Evolutionary conservation across 2,888 invertebrate species (phyloP), one percentile per base, ranked within the genome.

Genomic region (Bimastos eiseni): DNA sequence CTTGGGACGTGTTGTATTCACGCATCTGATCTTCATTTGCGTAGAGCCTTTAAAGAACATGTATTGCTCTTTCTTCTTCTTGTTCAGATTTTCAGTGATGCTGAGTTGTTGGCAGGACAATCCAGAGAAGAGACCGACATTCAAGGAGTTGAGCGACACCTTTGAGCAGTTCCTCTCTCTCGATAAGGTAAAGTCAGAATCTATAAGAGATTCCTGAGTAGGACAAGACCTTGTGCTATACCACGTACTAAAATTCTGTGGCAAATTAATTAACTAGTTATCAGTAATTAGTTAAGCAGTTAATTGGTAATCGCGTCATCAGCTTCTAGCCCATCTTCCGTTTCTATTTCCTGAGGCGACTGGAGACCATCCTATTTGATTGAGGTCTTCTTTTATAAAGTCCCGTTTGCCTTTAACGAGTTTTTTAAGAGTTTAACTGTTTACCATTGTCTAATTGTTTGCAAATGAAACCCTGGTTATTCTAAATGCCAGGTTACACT

Each of bases 11-110:
- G 30, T 6, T 11, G 19, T 38, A 30, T 34, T 8, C n/a, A 55
- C 8, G 21, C 19, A 83, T 44, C 15, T 44, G 15, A n/a, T n/a
- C n/a, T n/a, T n/a, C n/a, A n/a, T n/a, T n/a, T n/a, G n/a, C n/a
- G n/a, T n/a, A n/a, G n/a, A n/a, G n/a, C n/a, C n/a, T n/a, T n/a
- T n/a, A n/a, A n/a, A n/a, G n/a, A n/a, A n/a, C n/a, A n/a, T n/a
- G n/a, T n/a, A n/a, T n/a, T n/a, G n/a, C n/a, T n/a, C n/a, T n/a
- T n/a, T n/a, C 17, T 41, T 38, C 15, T 24, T 89, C 21, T 83
- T 36, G n/a, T 55, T 17, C 90, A 92, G 92, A 44, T 93, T 90
- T 90, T 55, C 90, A 15, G 90, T 93, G n/a, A 93, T 93, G 92
- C 44, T 44, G 17, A 44, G 44, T 24, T 93, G 92, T 37, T 93